Evolutionary conservation across 2,113 vertebrate genomes (phyloP).

Genomic region (Haliaeetus leucogaster): DNA sequence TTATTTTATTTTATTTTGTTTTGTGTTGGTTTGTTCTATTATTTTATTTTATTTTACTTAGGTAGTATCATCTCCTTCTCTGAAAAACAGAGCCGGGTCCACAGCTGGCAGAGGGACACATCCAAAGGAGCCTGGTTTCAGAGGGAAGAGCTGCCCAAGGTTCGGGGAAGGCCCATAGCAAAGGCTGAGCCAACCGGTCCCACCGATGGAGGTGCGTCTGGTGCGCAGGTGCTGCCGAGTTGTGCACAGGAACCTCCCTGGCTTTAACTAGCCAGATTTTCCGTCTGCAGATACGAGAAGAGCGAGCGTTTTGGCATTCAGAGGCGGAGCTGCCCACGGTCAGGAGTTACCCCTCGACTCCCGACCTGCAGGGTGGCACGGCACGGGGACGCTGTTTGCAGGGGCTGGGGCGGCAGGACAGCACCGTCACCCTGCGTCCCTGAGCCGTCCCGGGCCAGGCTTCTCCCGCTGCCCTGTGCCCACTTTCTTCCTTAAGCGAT

Average conservation of each 20-base stretch:
- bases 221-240: not conserved
- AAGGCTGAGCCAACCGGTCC: not conserved
- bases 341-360: not conserved
- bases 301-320: not conserved
- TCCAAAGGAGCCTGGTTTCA: not conserved
- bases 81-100: not conserved
- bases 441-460: not conserved
- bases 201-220: rapidly evolving
- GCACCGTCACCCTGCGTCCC: not conserved
- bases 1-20: not conserved
- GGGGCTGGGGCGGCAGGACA: not conserved
- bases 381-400: rapidly evolving
- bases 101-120: rapidly evolving
- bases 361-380: not conserved
- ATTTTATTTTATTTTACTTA: not conserved
- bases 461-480: not conserved
- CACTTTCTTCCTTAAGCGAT: not conserved
- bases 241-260: not conserved
- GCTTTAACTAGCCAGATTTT: rapidly evolving
- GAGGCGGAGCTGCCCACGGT: not conserved
- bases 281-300: not conserved
- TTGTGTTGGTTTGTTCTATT: not conserved
- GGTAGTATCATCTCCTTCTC: not conserved
- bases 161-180: not conserved
- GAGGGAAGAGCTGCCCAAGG: not conserved